Conservation (phyloP, 2,888 invertebrate genomes). For the Acrobasis suavella region DNA sequence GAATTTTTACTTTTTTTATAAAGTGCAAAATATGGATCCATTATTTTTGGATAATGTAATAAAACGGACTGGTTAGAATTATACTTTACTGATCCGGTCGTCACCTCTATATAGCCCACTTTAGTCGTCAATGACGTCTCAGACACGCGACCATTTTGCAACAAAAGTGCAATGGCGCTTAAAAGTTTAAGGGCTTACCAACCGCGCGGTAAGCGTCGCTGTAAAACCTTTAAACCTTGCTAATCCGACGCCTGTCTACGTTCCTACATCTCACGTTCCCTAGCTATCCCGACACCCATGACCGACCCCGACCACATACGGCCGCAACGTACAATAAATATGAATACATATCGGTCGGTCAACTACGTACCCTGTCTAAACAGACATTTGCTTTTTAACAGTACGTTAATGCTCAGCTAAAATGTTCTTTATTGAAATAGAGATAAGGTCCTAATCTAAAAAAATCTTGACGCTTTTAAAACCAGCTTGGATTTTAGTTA, state of each 20-base stretch:
- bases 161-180: too few species aligned
- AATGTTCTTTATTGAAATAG: neutral
- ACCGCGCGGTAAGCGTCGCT: too few species aligned
- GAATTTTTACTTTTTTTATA: too few species aligned
- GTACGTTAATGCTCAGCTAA: neutral
- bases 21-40: too few species aligned
- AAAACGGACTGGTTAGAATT: too few species aligned
- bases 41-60: too few species aligned
- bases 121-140: too few species aligned
- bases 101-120: too few species aligned
- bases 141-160: too few species aligned
- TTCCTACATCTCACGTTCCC: conserved; percentile 4
- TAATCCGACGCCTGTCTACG: neutral
- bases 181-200: too few species aligned
- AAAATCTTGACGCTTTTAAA: neutral
- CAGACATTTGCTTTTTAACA: neutral
- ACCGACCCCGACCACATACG: conserved; percentile 14
- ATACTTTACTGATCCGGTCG: too few species aligned
- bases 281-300: neutral
- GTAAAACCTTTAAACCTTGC: neutral
- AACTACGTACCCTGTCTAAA: conserved; percentile 5
- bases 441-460: neutral
- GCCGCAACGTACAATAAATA: conserved; percentile 20
- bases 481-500: neutral
- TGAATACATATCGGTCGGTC: conserved; percentile 18